A percentile compares a stretch with the other conserved stretches of the same genome.
phyloP scores from a whole-genome alignment of 2,888 invertebrate genomes.

The Euproctis similis region DNA sequence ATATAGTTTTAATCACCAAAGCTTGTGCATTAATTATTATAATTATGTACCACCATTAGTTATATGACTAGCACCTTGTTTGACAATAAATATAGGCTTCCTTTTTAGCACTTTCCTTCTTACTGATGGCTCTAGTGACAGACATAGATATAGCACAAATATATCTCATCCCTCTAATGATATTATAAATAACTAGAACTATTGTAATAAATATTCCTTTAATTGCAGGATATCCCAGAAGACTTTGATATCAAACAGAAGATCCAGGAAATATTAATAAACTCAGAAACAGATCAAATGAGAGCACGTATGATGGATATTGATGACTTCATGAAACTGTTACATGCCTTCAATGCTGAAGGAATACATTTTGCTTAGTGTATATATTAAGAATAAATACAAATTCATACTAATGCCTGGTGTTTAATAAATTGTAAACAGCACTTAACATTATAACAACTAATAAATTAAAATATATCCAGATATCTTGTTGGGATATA shows the following conservation, averaged over 20 bases:
- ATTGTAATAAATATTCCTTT: no score
- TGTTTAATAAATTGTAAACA: background rate
- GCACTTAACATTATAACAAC: constrained; percentile 9
- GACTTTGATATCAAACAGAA: constrained; percentile 89
- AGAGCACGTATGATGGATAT: constrained; percentile 96
- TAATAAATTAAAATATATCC: constrained; percentile 13
- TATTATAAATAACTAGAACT: no score
- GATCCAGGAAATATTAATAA: constrained; percentile 83
- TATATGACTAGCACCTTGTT: no score
- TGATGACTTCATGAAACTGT: constrained; percentile 93
- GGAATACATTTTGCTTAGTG: constrained; percentile 93
- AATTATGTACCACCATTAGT: no score
- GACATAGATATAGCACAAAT: no score
- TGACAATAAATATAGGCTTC: no score
- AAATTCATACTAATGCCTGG: background rate
- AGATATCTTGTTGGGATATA: background rate
- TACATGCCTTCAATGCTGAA: constrained; percentile 91
- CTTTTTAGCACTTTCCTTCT: no score
- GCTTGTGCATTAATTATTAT: no score
- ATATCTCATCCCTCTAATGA: no score
- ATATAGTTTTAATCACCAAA: no score
- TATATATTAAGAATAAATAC: no score
- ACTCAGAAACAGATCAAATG: constrained; percentile 81
- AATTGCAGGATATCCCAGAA: constrained; percentile 80
- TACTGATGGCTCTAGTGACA: no score